A percentile compares a stretch with the other conserved stretches of the same genome.
Evolutionary conservation across 2,113 vertebrate species (phyloP).

Genomic region (Onychostruthus taczanowskii): DNA sequence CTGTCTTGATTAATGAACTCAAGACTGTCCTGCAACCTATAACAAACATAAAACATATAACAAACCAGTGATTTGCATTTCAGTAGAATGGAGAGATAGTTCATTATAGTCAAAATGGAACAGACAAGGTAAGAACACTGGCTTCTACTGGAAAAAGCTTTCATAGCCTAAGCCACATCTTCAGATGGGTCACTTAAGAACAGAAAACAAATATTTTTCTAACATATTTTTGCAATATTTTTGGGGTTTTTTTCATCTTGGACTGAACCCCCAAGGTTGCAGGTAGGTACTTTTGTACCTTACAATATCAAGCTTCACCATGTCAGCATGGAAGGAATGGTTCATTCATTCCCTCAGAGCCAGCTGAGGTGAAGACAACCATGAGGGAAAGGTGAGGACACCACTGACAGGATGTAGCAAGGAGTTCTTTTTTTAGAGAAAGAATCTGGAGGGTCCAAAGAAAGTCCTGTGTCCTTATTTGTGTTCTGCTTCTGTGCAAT

Average conservation of each 20-base stretch:
- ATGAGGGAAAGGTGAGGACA: background rate
- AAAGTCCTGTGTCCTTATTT: background rate
- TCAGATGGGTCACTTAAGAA: background rate
- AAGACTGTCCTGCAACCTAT: constrained; percentile 94
- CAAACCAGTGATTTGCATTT: background rate
- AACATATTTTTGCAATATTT: background rate
- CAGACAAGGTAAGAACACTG: background rate
- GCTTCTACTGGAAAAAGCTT: background rate
- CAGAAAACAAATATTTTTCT: background rate
- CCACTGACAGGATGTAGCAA: background rate
- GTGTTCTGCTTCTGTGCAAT: background rate
- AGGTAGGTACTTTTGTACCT: background rate
- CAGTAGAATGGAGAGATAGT: background rate
- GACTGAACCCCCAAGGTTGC: background rate
- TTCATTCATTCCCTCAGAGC: background rate
- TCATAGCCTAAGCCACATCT: fast-evolving
- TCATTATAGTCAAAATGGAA: background rate
- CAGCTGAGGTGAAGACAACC: background rate
- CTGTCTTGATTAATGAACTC: constrained; percentile 95
- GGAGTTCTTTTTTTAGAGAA: background rate
- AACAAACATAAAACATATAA: background rate
- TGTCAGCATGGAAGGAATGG: background rate
- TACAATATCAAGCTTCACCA: background rate
- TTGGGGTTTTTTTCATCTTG: background rate
- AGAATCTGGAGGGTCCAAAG: background rate